phyloP scores from a whole-genome alignment of 2,888 invertebrate genomes.

The Ennomos erosarius region DNA sequence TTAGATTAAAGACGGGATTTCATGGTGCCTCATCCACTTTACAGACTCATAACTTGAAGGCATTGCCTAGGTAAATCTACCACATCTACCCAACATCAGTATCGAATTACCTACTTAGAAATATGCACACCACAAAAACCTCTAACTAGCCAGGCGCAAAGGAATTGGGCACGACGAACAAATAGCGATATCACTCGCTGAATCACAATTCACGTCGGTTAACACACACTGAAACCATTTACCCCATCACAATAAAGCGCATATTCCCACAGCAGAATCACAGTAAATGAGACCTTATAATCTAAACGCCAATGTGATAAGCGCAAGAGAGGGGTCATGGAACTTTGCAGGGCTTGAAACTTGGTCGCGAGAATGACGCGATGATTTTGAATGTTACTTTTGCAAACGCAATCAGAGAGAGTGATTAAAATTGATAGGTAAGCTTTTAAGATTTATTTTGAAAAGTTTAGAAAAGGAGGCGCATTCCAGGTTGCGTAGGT shows the following conservation, averaged over 20 bases:
- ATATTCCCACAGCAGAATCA: constrained; percentile 33
- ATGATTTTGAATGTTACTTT: constrained; percentile 30
- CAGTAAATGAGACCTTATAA: constrained; percentile 55
- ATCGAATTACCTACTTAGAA: neutral
- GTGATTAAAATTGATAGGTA: too few species aligned
- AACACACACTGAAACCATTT: constrained; percentile 38
- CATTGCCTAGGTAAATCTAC: too few species aligned
- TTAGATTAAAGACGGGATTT: constrained; percentile 5
- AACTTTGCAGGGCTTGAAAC: constrained; percentile 69
- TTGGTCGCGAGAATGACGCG: constrained; percentile 45
- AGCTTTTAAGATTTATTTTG: too few species aligned
- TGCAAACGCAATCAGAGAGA: too few species aligned
- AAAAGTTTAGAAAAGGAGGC: constrained; percentile 27
- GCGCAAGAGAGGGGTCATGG: constrained; percentile 78
- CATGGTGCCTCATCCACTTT: neutral
- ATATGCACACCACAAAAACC: constrained; percentile 3
- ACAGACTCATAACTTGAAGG: too few species aligned
- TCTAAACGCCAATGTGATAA: constrained; percentile 64
- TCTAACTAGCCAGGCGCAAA: constrained; percentile 23
- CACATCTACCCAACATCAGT: too few species aligned
- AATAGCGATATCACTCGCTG: constrained; percentile 56
- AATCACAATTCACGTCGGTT: constrained; percentile 52
- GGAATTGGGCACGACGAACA: constrained; percentile 59
- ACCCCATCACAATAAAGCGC: constrained; percentile 35
- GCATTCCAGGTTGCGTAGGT: constrained; percentile 57